Base-by-base conservation (phyloP, 2,113 vertebrate genomes). In the Eulemur rufifrons region DNA sequence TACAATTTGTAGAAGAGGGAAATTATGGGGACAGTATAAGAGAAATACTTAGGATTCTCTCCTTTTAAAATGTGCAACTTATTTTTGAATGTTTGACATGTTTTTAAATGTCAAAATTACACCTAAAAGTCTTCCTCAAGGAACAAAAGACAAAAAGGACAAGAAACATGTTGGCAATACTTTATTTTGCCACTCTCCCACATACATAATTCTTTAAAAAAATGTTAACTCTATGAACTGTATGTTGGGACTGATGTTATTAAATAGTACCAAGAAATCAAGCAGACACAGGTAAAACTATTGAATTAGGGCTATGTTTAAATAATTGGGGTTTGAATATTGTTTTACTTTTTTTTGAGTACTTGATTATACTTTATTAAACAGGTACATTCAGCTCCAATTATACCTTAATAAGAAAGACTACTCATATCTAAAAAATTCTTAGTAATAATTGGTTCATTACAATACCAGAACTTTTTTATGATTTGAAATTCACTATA, bases 371-470 rank as follows among this genome's bases (percentile, higher is more conserved):
- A 27, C 14, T 92, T 50, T 71, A 78, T 42, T 68, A 89, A 94
- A 83, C 10, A 37, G 13, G 37, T 81, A 42, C 5, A 56, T 73
- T 84, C 17, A 89, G 15, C 15, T 95, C 13, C 39, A 77, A 23
- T 59, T 91, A 83, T 73, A 47, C 11, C 18, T 91, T 96, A 86
- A 52, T 69, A 47, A 86, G 50, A 92, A 71, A 82, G 50, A 73
- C 29, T 59, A 37, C n/a, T 85, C 32, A 78, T 15, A 29, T 50
- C 15, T 0, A 2, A 87, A 78, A 78, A 85, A n/a, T 39, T 29
- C 32, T 77, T 93, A 61, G 32, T 69, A 74, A 61, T 90, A 85
- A 88, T 76, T 94, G n/a, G 18, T 68, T 95, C 6, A 63, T 94
- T 86, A 86, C 86, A 95, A 69, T 77, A 54, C 12, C 7, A 54